Conservation (phyloP, 1,140 invertebrate species). For the Lanistes nyassanus region DNA sequence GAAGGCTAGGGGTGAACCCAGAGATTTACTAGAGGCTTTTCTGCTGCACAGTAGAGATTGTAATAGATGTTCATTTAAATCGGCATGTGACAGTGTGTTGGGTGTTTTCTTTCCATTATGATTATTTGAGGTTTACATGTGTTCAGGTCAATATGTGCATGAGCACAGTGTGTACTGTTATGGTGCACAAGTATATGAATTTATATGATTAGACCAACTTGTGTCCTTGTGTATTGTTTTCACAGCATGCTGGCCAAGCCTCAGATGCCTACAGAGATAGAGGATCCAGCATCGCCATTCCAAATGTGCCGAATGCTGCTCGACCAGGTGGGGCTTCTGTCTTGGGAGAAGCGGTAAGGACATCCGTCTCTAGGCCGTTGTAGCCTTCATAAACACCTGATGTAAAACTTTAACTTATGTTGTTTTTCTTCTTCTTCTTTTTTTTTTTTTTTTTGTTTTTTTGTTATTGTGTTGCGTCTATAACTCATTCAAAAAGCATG, state of each 20-base stretch:
- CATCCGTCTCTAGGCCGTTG: too few species aligned
- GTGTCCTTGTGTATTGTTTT: conserved; percentile 13
- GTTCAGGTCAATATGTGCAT: too few species aligned
- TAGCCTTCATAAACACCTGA: too few species aligned
- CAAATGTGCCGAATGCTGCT: conserved; percentile 85
- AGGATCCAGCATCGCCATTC: conserved; percentile 69
- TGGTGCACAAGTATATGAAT: background rate
- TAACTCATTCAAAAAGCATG: too few species aligned
- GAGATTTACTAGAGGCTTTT: background rate
- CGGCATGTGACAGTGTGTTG: background rate
- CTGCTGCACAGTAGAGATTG: too few species aligned
- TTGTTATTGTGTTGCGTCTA: too few species aligned
- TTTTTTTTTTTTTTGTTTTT: too few species aligned
- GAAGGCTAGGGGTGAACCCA: too few species aligned
- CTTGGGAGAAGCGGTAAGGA: conserved; percentile 83
- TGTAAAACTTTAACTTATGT: too few species aligned
- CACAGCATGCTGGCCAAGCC: conserved; percentile 66
- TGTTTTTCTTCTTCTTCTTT: too few species aligned
- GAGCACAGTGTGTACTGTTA: too few species aligned
- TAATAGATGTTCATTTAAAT: background rate
- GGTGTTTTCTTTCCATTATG: background rate
- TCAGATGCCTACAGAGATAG: conserved; percentile 59
- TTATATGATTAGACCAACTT: background rate
- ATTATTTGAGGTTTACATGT: background rate
- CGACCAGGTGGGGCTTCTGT: conserved; percentile 88